Evolutionary conservation across 2,113 vertebrate species (phyloP), one percentile per base, ranked within the genome.

Genomic region (Probosciger aterrimus): DNA sequence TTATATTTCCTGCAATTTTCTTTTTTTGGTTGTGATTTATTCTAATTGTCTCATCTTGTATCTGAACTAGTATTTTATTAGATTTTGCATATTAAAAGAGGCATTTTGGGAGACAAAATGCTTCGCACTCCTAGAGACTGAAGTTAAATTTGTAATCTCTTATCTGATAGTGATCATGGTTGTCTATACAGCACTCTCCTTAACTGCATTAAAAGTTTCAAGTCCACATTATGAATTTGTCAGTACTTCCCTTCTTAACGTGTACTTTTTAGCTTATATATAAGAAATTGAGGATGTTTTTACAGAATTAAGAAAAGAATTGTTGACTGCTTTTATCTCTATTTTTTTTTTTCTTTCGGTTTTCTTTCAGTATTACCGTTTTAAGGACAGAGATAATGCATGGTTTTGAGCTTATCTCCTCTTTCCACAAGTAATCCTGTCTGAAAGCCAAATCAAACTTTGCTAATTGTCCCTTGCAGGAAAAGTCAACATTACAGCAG

Each of bases 101-200:
- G 17, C 4, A 23, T 31, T 57, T 84, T 7, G 2, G 7, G 3
- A 18, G 9, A 23, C 17, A 68, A 79, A 77, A 65, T 67, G 6
- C 27, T 77, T 80, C 20, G 8, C 4, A 4, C 1, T 78, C 2
- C 0, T 25, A 16, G 17, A 28, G 13, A 37, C 7, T 15, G 31
- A 5, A 57, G 4, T 77, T 73, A 47, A 69, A 39, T 76, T 47
- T 47, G 6, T 59, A 47, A 25, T 65, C 46, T 81, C 4, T 64
- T 17, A 3, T 52, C 4, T 30, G 11, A 4, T 69, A 14, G 1
- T 4, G 14, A 15, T 76, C 11, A 37, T 3, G 13, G 6, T 44
- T 62, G 23, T 17, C 20, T 82, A 3, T 67, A 17, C 3, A 64
- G 4, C 33, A 9, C 6, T n/a, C 7, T 79, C 6, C 31, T 59